Conservation (phyloP, 2,888 invertebrate genomes). For the Exephanes ischioxanthus region DNA sequence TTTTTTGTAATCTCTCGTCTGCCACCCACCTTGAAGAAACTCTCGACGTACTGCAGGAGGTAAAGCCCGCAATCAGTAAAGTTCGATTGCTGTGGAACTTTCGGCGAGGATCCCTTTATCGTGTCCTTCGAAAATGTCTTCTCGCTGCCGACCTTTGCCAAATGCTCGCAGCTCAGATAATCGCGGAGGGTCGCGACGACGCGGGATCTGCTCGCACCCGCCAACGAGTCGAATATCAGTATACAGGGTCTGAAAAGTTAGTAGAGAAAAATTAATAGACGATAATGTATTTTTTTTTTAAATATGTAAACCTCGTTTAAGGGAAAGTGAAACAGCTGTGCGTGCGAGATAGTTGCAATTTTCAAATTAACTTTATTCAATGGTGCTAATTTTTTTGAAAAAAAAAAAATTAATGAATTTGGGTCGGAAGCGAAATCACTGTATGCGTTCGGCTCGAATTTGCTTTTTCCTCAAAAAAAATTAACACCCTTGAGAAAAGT, state of each 20-base stretch:
- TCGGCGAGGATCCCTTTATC: constrained; percentile 94
- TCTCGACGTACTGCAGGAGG: constrained; percentile 97
- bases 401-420: no score
- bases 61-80: constrained; percentile 98
- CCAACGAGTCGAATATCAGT: constrained; percentile 97
- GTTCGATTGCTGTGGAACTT: constrained; percentile 99
- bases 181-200: constrained; percentile 96
- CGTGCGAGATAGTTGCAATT: no score
- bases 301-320: no score
- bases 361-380: no score
- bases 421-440: no score
- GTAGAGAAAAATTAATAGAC: constrained; percentile 45
- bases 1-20: neutral
- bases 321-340: no score
- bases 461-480: no score
- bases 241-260: constrained; percentile 93
- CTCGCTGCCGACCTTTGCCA: constrained; percentile 89
- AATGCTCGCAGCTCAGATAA: constrained; percentile 95
- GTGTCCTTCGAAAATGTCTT: constrained; percentile 92
- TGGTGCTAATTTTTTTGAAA: no score
- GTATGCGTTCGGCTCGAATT: no score
- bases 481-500: no score
- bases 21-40: constrained; percentile 93
- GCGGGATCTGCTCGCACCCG: constrained; percentile 91
- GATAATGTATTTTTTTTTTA: no score